Percentiles rank a stretch among this genome's conserved stretches.
Conservation (phyloP, 30 jellyfish, hydroid and myxozoan species). For the Cassiopea xamachana region DNA sequence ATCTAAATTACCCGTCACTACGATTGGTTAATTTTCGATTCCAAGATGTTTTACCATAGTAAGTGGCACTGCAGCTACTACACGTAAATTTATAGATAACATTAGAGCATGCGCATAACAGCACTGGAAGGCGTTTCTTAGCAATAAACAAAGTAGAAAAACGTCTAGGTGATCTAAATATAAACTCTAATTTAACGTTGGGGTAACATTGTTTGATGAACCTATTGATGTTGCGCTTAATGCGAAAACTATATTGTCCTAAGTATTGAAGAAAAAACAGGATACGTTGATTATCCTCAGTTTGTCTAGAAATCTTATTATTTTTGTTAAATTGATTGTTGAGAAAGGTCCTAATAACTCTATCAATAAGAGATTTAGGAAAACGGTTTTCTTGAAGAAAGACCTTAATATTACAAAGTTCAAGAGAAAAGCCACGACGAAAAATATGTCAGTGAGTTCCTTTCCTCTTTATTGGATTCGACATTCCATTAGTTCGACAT, state of each 20-base stretch:
- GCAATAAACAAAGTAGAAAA: not conserved
- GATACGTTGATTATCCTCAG: not conserved
- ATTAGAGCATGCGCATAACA: not conserved
- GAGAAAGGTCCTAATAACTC: not conserved
- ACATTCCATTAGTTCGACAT: too few species aligned
- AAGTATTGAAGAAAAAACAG: not conserved
- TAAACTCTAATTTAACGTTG: not conserved
- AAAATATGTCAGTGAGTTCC: too few species aligned
- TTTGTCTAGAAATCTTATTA: not conserved
- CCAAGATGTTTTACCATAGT: too few species aligned
- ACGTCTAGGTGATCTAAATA: not conserved
- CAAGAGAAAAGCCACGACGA: too few species aligned
- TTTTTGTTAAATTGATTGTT: too few species aligned
- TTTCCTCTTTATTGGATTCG: too few species aligned
- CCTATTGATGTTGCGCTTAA: not conserved
- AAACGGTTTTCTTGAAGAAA: not conserved
- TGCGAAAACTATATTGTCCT: not conserved
- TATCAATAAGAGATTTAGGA: not conserved
- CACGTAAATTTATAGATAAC: too few species aligned
- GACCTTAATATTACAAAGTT: not conserved
- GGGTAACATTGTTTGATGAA: not conserved
- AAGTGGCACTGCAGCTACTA: too few species aligned
- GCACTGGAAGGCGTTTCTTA: not conserved
- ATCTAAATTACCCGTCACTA: too few species aligned
- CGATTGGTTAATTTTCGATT: too few species aligned